Evolutionary conservation across 2,888 invertebrate species (phyloP), one percentile per base, ranked within the genome.

Genomic region (Orchesella flavescens): DNA sequence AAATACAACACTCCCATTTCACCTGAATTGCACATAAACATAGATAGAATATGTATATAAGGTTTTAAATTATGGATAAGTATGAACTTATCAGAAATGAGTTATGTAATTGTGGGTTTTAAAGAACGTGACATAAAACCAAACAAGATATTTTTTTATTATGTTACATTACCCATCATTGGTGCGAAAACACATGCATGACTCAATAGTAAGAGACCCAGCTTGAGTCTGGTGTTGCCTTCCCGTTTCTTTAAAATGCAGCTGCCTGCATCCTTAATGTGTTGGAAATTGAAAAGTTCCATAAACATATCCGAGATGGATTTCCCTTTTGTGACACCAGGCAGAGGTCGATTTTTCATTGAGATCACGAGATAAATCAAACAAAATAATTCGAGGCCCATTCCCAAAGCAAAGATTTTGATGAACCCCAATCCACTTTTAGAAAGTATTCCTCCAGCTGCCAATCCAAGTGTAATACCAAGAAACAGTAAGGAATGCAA

Each of bases 1-100:
- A 96, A 91, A 90, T 96, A 96, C 90, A 94, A 92, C 3, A 96
- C 95, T 34, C 94, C 94, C 94, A 96, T 95, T 91, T 96, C 96
- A 90, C 95, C 95, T 95, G 91, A 73, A 90, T 93, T 89, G 84
- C 78, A 83, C 81, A 78, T 84, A 84, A 49, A 44, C 7, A 44
- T 9, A 44, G 44, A 9, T 44, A 44, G 7, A 9, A 9, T 44
- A 12, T 44, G 7, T 44, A 44, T 44, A 44, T 44, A 9, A 12
- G 44, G 44, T 44, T 44, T 12, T 12, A 44, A n/a, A 44, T 7
- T 44, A 44, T 44, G 44, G 12, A 44, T 44, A 44, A 7, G 7
- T 44, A 44, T 44, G 44, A 9, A 44, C 12, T 44, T 7, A 44
- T n/a, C n/a, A n/a, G n/a, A n/a, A n/a, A n/a, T n/a, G n/a, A n/a